Evolutionary conservation across 2,888 invertebrate species (phyloP), one percentile per base, ranked within the genome.

Genomic region (Eristalinus sepulchralis): DNA sequence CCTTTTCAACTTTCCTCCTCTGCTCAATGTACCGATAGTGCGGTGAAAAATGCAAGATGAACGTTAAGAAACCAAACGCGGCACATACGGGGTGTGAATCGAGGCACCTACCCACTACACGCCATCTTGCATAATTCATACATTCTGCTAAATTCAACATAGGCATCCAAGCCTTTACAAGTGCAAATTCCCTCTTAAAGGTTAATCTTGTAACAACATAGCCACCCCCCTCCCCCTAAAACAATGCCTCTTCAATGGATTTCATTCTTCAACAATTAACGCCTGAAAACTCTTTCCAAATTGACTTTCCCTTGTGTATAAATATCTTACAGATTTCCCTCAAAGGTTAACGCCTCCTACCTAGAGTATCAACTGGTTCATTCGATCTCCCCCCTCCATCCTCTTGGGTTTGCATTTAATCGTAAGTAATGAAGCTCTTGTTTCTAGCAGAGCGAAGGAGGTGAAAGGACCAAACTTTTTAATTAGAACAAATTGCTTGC

Each of bases 401-500:
- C 24, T 13, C 57, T 24, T 20, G 13, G 24, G 57, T 13, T 57
- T 57, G 53, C 53, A 27, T 17, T 22, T 13, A 77, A 68, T 60
- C 34, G 67, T 33, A 62, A 53, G 55, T 63, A 78, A 63, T 63
- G 27, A 53, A 22, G 10, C 24, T 36, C 72, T 47, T 77, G 24
- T 70, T 63, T 36, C 39, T 9, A 13, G 24, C 59, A 27, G 27
- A 27, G 17, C 39, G 24, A 24, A 55, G 36, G 17, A 59, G 24
- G 13, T 33, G 17, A 27, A 62, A 17, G 13, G 36, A 24, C 13
- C 31, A 55, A 76, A 84, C 76, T 77, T 84, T 84, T 81, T 80
- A 80, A 80, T 84, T 84, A 77, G 67, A 84, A 59, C 76, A 77
- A 84, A 84, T 80, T 80, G 80, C 80, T 71, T 67, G 67, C 80